Evolutionary conservation across 2,888 invertebrate genomes (phyloP).

Genomic region (Zootermopsis nevadensis): DNA sequence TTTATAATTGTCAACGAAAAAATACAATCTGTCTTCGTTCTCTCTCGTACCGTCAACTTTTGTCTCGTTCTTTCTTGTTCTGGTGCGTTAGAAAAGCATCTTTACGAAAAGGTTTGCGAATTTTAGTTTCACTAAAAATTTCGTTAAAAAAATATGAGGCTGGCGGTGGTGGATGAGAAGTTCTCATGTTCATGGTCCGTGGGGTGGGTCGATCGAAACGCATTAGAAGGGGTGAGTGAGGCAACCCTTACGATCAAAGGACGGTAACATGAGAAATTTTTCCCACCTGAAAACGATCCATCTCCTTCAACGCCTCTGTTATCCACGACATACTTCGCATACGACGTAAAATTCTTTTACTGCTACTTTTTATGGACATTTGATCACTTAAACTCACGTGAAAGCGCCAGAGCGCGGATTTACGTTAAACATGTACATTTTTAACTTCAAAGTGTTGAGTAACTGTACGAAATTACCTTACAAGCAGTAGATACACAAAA

Average conservation of each 20-base stretch:
- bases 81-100: background rate
- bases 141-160: background rate
- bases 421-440: too few species aligned
- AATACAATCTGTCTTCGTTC: slow-evolving; percentile 19
- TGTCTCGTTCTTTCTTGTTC: background rate
- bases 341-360: background rate
- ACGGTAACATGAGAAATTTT: slow-evolving; percentile 32
- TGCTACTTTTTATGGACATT: slow-evolving; percentile 4
- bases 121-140: background rate
- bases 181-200: background rate
- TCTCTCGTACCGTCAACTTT: background rate
- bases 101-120: slow-evolving; percentile 1
- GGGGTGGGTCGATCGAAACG: background rate
- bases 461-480: too few species aligned
- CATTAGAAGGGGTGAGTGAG: slow-evolving; percentile 21
- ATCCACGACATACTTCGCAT: background rate
- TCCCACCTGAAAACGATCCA: slow-evolving; percentile 35
- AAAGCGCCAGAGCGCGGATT: too few species aligned
- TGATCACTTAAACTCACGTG: background rate
- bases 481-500: too few species aligned
- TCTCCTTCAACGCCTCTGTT: background rate
- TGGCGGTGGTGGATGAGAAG: background rate
- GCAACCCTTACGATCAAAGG: slow-evolving; percentile 19
- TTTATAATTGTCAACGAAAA: slow-evolving; percentile 48
- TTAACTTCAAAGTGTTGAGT: too few species aligned